phyloP scores from a whole-genome alignment of 2,888 invertebrate genomes.

The Coleophora flavipennella region DNA sequence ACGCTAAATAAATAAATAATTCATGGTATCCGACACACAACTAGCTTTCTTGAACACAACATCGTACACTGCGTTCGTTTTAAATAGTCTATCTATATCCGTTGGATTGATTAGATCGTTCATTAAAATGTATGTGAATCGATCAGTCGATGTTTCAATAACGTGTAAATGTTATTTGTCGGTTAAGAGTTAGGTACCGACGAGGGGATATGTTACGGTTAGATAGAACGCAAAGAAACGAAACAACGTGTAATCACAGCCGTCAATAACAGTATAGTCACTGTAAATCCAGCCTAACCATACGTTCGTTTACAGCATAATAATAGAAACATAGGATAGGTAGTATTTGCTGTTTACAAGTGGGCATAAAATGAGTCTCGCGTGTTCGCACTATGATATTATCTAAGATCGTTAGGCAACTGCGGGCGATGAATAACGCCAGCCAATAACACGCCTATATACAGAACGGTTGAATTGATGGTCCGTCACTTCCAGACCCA shows the following conservation, averaged over 20 bases:
- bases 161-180: no score
- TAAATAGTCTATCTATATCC: slow-evolving; percentile 18
- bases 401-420: slow-evolving; percentile 10
- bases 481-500: no score
- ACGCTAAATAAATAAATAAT: slow-evolving; percentile 22
- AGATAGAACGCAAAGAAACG: no score
- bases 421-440: background rate
- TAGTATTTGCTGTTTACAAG: slow-evolving; percentile 1
- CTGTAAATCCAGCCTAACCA: slow-evolving; percentile 10
- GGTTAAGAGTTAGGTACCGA: no score
- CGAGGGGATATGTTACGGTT: no score
- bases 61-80: slow-evolving; percentile 13
- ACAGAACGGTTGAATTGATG: no score
- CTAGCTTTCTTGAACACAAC: slow-evolving; percentile 32
- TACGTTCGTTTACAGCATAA: slow-evolving; percentile 14
- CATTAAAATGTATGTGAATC: slow-evolving; percentile 31
- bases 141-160: slow-evolving; percentile 20
- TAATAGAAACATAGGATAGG: slow-evolving; percentile 7
- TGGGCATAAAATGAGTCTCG: slow-evolving; percentile 17
- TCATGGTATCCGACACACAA: slow-evolving; percentile 23
- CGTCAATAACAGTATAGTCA: slow-evolving; percentile 2
- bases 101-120: slow-evolving; percentile 27
- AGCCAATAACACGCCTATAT: no score
- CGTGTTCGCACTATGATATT: slow-evolving; percentile 16
- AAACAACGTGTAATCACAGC: slow-evolving; percentile 1